Evolutionary conservation across 2,888 invertebrate genomes (phyloP).

Genomic region (Agonopterix subpropinquella): DNA sequence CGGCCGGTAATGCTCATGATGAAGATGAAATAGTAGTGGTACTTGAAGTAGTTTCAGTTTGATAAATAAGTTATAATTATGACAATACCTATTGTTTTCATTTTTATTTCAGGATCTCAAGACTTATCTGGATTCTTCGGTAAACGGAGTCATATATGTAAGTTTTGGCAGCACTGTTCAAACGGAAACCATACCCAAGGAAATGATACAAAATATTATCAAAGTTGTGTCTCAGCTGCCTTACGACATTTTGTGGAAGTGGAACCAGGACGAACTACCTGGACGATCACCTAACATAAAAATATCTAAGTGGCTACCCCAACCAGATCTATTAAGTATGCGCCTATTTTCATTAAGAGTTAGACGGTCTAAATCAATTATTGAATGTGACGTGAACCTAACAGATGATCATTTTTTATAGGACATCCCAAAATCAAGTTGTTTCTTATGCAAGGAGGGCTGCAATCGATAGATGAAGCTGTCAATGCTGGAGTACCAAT

Average conservation of each 20-base stretch:
- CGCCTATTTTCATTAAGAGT: neutral
- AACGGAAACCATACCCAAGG: conserved; percentile 1
- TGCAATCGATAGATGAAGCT: no score
- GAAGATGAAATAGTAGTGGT: no score
- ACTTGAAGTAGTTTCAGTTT: neutral
- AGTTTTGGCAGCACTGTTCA: neutral
- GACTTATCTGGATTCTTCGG: neutral
- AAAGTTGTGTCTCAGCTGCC: conserved; percentile 46
- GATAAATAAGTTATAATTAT: neutral
- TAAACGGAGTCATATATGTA: neutral
- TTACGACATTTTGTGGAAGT: conserved; percentile 26
- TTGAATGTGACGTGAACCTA: no score
- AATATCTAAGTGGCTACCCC: conserved; percentile 36
- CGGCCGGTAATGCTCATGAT: no score
- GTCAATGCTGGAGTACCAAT: no score
- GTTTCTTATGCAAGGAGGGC: no score
- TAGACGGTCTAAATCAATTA: no score
- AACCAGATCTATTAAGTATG: conserved; percentile 30
- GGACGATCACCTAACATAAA: conserved; percentile 41
- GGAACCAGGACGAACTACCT: conserved; percentile 21
- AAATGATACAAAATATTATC: conserved; percentile 26
- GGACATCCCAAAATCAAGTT: no score
- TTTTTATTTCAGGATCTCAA: neutral
- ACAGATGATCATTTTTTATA: no score
- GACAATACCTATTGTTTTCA: neutral